phyloP scores from a whole-genome alignment of 2,797 vertebrate species.

The Myotis daubentonii region DNA sequence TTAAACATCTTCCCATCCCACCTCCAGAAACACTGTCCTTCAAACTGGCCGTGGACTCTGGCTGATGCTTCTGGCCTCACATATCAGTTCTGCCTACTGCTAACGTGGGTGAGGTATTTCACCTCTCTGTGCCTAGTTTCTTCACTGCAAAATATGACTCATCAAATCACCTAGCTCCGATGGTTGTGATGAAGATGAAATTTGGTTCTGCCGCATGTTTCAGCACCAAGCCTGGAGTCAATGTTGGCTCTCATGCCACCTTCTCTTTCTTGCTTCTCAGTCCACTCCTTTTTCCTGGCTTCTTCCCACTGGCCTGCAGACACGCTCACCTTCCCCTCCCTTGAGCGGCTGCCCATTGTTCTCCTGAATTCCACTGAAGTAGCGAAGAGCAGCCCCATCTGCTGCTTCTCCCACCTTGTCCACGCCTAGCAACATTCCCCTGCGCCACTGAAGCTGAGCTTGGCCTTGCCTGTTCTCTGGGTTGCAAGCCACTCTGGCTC shows the following conservation, averaged over 20 bases:
- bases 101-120: background rate
- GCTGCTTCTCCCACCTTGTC: background rate
- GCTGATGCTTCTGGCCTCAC: background rate
- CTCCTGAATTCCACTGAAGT: background rate
- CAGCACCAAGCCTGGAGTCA: background rate
- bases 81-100: background rate
- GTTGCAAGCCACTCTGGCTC: background rate
- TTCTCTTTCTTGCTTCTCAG: background rate
- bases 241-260: rapidly evolving
- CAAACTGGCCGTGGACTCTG: background rate
- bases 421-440: background rate
- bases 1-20: background rate
- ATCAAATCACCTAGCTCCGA: background rate
- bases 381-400: background rate
- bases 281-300: background rate
- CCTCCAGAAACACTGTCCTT: background rate
- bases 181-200: background rate
- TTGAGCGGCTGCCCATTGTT: background rate
- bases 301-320: background rate
- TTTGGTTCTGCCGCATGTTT: background rate
- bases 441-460: background rate
- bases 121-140: background rate
- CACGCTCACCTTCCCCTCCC: background rate
- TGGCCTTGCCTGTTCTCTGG: background rate
- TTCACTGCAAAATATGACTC: background rate